phyloP scores from a whole-genome alignment of 2,113 vertebrate species.

The Gallinago media region DNA sequence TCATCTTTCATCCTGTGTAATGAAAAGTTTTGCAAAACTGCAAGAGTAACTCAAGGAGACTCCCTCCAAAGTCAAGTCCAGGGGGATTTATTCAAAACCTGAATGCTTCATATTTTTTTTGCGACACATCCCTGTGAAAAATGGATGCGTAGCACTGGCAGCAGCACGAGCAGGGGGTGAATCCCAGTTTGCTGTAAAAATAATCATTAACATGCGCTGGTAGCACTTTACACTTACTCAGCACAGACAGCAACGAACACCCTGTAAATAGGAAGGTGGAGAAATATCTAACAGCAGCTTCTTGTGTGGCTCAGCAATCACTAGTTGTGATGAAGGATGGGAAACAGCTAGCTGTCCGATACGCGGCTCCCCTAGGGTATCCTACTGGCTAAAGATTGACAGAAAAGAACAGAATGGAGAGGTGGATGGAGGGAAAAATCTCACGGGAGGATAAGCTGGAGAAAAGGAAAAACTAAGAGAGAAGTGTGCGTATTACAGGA shows the following conservation, averaged over 20 bases:
- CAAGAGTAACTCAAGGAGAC: not conserved
- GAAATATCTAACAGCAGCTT: not conserved
- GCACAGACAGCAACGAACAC: not conserved
- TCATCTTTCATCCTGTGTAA: not conserved
- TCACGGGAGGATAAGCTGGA: not conserved
- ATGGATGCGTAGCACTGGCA: not conserved
- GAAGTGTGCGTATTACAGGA: not conserved
- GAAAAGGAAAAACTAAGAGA: not conserved
- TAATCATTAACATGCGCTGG: not conserved
- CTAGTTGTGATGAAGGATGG: not conserved
- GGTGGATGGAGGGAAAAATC: not conserved
- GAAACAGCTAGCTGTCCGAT: not conserved
- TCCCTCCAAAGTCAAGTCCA: not conserved
- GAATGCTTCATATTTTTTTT: not conserved
- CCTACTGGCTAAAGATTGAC: not conserved
- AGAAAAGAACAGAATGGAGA: not conserved
- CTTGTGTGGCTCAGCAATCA: not conserved
- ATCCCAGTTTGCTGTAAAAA: rapidly evolving
- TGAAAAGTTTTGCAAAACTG: not conserved
- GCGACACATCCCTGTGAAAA: not conserved
- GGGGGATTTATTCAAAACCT: not conserved
- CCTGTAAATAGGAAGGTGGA: not conserved
- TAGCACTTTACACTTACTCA: not conserved
- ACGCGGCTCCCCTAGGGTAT: not conserved
- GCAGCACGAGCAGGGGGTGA: not conserved